Evolutionary conservation across 1,140 invertebrate genomes (phyloP).

Genomic region (Trachymyrmex cornetzi): DNA sequence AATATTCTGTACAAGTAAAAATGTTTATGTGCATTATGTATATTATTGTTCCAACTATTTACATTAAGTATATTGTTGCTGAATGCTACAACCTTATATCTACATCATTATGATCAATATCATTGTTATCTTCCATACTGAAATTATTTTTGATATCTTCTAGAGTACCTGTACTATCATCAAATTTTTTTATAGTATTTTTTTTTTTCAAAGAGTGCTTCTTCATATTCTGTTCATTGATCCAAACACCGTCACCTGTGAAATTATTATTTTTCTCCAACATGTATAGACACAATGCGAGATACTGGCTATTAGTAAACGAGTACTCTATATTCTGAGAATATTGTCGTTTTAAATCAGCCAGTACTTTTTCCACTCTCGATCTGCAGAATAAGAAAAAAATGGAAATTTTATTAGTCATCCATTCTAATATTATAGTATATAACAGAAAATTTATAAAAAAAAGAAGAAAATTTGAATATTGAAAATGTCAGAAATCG

Average conservation of each 20-base stretch:
- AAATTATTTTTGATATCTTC: background rate
- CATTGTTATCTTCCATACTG: background rate
- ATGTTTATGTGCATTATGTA: conserved; percentile 30
- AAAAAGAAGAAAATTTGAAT: background rate
- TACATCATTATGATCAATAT: background rate
- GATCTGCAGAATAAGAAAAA: conserved; percentile 76
- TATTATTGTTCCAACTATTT: background rate
- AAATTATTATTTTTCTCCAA: conserved; percentile 81
- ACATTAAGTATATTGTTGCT: background rate
- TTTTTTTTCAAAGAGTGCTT: background rate
- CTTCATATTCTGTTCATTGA: background rate
- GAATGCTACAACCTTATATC: background rate
- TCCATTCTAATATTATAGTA: background rate
- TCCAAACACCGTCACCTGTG: conserved; percentile 80
- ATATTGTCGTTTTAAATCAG: conserved; percentile 67
- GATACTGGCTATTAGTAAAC: conserved; percentile 67
- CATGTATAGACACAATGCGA: conserved; percentile 81
- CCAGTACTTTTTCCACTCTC: conserved; percentile 72
- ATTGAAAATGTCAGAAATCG: background rate
- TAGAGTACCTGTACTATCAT: background rate
- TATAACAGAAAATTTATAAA: background rate
- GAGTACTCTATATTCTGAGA: conserved; percentile 44
- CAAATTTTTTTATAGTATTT: background rate
- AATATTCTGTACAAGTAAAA: conserved; percentile 38
- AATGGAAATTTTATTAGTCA: conserved; percentile 17